Base-by-base conservation (phyloP, 37 sponge, comb jelly and placozoan genomes). In the Ianthella basta region DNA sequence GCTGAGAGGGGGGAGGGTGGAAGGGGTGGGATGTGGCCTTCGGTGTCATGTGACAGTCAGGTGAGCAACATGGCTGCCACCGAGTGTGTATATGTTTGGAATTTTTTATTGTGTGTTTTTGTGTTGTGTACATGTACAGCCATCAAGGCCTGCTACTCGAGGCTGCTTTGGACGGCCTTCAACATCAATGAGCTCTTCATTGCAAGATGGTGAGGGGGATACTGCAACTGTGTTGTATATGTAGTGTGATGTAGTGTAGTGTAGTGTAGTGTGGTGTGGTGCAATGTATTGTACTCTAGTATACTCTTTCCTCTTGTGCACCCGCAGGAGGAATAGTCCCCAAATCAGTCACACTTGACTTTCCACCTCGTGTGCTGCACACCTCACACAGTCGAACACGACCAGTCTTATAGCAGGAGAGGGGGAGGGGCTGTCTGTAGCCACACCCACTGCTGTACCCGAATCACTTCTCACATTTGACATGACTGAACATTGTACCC, bases 281-380 rank as follows among this genome's bases (percentile, higher is more conserved):
- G 8, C 6, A 10, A 8, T 44, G 8, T 8, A 44, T 44, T 44
- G 50, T 8, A 10, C 50, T 8, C 3, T 44, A 44, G 50, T 44
- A 8, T 44, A 44, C 6, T 44, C 6, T 44, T 44, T 44, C 50
- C 50, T 8, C 8, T 44, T 44, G 6, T 44, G 50, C 8, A 8
- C 6, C 50, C 50, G 8, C 50, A 44, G 50, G 15, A 4, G 36
- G 19, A 2, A 20, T 82, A 6, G 29, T 56, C 63, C 83, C 78
- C 18, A 75, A 41, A 41, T 66, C 83, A 39, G 66, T 82, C 25
- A 56, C 56, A 4, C 53, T 66, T 18, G 66, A 63, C 30, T 66
- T 50, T 38, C 53, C 63, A 10, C 83, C 29, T 1, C 50, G 53
- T 16, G 14, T 83, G 32, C 36, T 61, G 19, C 77, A 44, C 12